Conservation (phyloP, 2,797 vertebrate genomes). For the Hemitrygon akajei region DNA sequence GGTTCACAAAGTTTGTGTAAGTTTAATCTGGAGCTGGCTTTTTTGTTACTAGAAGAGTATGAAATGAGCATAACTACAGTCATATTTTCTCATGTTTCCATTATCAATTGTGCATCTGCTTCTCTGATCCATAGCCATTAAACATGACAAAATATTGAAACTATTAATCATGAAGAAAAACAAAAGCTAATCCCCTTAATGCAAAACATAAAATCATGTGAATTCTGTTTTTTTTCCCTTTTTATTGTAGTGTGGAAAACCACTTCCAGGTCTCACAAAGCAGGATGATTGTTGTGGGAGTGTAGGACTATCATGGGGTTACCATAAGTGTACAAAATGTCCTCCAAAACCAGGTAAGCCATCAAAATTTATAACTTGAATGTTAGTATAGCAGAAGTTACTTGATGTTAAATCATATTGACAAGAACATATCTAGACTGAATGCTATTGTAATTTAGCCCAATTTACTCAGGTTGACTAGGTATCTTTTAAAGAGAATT, state of each 20-base stretch:
- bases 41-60: background rate
- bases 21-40: background rate
- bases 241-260: slow-evolving; percentile 75
- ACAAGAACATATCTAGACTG: background rate
- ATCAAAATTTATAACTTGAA: background rate
- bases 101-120: background rate
- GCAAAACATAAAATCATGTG: background rate
- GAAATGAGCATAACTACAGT: too few relatives aligned
- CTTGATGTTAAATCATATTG: background rate
- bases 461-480: background rate
- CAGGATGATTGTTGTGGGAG: slow-evolving; percentile 91
- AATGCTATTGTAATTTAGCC: background rate
- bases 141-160: background rate
- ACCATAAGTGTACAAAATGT: slow-evolving; percentile 71
- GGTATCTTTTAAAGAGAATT: background rate
- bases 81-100: background rate
- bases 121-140: background rate
- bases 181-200: background rate
- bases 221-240: slow-evolving; percentile 40
- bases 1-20: background rate
- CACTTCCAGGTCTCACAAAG: slow-evolving; percentile 75
- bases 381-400: background rate
- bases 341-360: slow-evolving; percentile 80
- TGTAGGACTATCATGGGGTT: slow-evolving; percentile 81
- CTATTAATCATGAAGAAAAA: background rate